Base-by-base conservation (phyloP, 1,140 invertebrate genomes). In the Acromyrmex echinatior region DNA sequence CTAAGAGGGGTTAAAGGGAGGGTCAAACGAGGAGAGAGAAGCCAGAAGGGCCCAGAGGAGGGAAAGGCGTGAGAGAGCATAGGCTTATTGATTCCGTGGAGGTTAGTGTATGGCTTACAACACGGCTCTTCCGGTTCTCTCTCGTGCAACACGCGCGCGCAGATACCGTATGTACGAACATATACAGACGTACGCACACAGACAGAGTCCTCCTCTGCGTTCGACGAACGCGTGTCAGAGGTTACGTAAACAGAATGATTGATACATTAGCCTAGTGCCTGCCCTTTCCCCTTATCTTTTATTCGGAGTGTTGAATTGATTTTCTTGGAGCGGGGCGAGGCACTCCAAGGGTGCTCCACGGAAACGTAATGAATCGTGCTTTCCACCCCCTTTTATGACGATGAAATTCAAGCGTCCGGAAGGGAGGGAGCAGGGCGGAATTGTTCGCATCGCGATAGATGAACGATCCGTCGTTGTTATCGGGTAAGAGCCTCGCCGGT, bases 191-290 rank as follows among this genome's bases (percentile, higher is more conserved):
- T 51, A 39, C 53, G 18, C 21, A 39, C 35, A 76, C n/a, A 21
- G 88, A 70, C 18, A 28, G 31, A 39, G 58, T 78, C 63, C 35
- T 39, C 88, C 74, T 63, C 65, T 58, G 71, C 66, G 65, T 91
- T 74, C 70, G 51, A 86, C 77, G 73, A 82, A 88, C 87, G 62
- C 91, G 91, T 92, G 91, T 92, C 91, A 92, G 89, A 89, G 91
- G 91, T 92, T 92, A 92, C 87, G 91, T 82, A 92, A 92, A 92
- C 91, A 92, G 91, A 92, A 92, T 92, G 91, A 92, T 92, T 92
- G 91, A 92, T 92, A 92, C 91, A 92, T 92, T 92, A 92, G 89
- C 89, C 85, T 80, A 25, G 66, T 53, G 58, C 71, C 78, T 92
- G 90, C 89, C 84, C 91, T 87, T 90, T 90, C 82, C 74, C 87